Base-by-base conservation (phyloP, 53 echinoderm and acorn worm genomes). In the Zoroaster sp. region DNA sequence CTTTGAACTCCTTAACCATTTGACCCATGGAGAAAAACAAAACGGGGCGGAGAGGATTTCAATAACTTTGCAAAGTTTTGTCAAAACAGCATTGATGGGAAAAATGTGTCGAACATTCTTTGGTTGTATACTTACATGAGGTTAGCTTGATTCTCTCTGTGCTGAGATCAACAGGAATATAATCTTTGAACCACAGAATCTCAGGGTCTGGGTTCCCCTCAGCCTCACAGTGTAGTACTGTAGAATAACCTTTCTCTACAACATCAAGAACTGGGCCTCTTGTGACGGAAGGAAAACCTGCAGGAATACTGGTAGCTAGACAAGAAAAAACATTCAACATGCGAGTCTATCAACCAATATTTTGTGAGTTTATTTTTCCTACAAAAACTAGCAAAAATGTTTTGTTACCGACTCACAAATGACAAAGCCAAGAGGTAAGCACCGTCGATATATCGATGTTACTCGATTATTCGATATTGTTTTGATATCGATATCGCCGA, bases 191-290 rank as follows among this genome's bases (percentile, higher is more conserved):
- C 96, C 96, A 96, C 10, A 72, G 63, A n/a, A 96, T 91, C 80
- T 93, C 94, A 35, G 96, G 96, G 36, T 80, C 89, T 14, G 96
- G 94, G 80, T 96, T 96, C 49, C 96, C 96, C 28, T 67, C 71
- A 1, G 94, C 96, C 14, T 35, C 59, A 65, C 96, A 96, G 21
- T 85, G 73, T 59, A 96, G 65, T 43, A 89, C 73, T 54, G 88
- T 89, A 25, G 90, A 91, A 15, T 81, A 93, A 40, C 93, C 92
- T 65, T 91, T 90, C 69, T 96, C 96, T 7, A 96, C 93, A 8
- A 96, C 96, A 37, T 80, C 73, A 46, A 93, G 70, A 4, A 54
- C 47, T 4, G 80, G 91, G 52, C 71, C 73, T 54, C 66, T 31
- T 9, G 86, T 89, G 65, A 96, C 93, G 33, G 40, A 79, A 12